phyloP scores from a whole-genome alignment of 2,888 invertebrate species.

The Morpho helenor region DNA sequence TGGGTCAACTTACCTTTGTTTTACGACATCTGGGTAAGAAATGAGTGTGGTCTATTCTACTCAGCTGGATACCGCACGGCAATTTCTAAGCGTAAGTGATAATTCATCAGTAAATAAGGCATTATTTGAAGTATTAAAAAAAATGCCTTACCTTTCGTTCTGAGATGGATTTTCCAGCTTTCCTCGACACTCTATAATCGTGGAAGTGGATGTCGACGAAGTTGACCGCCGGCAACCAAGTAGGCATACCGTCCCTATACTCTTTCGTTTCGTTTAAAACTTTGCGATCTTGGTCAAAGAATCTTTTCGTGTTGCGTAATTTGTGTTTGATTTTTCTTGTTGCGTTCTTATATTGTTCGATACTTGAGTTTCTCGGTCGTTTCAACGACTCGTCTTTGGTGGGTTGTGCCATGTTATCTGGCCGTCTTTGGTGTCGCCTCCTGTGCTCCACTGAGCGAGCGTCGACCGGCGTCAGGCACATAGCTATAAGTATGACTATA shows the following conservation, averaged over 20 bases:
- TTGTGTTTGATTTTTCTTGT: slow-evolving; percentile 59
- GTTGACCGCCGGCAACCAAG: slow-evolving; percentile 65
- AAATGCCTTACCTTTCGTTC: slow-evolving; percentile 57
- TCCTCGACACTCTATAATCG: slow-evolving; percentile 44
- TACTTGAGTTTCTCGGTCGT: slow-evolving; percentile 41
- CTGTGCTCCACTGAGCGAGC: slow-evolving; percentile 53
- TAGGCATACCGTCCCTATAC: slow-evolving; percentile 60
- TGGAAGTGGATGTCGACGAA: slow-evolving; percentile 65
- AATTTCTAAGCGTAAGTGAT: slow-evolving; percentile 13
- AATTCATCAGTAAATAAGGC: slow-evolving; percentile 20
- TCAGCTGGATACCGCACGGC: no score
- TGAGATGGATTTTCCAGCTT: slow-evolving; percentile 44
- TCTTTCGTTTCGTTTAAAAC: slow-evolving; percentile 54
- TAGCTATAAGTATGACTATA: slow-evolving; percentile 61
- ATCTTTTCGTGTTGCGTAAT: slow-evolving; percentile 54
- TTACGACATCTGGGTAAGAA: no score
- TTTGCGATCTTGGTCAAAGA: slow-evolving; percentile 52
- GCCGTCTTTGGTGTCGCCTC: slow-evolving; percentile 53
- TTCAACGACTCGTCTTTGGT: slow-evolving; percentile 49
- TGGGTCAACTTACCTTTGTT: no score
- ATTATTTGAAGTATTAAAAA: slow-evolving; percentile 4
- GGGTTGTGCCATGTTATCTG: slow-evolving; percentile 41
- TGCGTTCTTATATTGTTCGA: slow-evolving; percentile 52
- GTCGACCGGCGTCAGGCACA: slow-evolving; percentile 63
- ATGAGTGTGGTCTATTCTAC: no score